phyloP scores from a whole-genome alignment of 2,888 invertebrate species.

The Clitarchus hookeri region DNA sequence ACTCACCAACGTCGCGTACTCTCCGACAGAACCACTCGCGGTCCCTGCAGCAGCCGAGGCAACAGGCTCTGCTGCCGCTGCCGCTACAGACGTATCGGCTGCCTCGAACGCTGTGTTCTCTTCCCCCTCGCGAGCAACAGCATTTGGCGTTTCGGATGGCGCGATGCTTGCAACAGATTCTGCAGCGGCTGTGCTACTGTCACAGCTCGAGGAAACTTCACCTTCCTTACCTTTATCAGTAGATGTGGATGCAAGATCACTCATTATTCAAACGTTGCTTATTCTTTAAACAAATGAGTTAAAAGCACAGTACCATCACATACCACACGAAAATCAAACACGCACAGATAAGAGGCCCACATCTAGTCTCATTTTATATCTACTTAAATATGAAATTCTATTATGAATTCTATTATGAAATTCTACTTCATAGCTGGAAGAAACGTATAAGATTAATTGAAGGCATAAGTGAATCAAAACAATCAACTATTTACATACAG shows the following conservation, averaged over 20 bases:
- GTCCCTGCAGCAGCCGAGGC: not conserved
- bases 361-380: too few relatives aligned
- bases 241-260: not conserved
- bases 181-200: not conserved
- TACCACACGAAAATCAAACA: too few relatives aligned
- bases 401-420: too few relatives aligned
- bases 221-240: constrained; percentile 5
- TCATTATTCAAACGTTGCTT: not conserved
- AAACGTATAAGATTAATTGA: too few relatives aligned
- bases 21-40: not conserved
- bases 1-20: not conserved
- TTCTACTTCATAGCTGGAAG: too few relatives aligned
- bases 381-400: too few relatives aligned
- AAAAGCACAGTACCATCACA: not conserved
- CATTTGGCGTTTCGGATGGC: not conserved
- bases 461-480: too few relatives aligned
- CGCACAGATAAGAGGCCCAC: too few relatives aligned
- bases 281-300: not conserved
- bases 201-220: constrained; percentile 16
- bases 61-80: not conserved
- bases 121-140: not conserved
- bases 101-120: not conserved
- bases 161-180: not conserved
- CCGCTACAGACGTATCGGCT: constrained; percentile 12
- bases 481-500: too few relatives aligned